Evolutionary conservation across 2,113 vertebrate species (phyloP).

Genomic region (Coreoperca whiteheadi): DNA sequence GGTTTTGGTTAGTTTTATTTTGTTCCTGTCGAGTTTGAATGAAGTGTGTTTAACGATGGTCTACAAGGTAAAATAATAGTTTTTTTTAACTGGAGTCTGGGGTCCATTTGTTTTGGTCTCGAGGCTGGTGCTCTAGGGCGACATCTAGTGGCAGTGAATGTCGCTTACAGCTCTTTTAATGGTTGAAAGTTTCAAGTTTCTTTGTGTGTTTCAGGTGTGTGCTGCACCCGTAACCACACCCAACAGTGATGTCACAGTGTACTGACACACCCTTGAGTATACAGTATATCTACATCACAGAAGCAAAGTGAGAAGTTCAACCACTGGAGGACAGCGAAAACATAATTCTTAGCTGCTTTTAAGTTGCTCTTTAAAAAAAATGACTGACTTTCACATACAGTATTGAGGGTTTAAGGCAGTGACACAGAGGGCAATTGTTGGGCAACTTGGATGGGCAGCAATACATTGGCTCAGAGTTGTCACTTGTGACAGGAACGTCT

Average conservation of each 20-base stretch:
- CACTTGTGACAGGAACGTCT: conserved; percentile 4
- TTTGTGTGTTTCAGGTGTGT: neutral
- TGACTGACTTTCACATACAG: neutral
- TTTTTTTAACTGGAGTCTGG: too few relatives aligned
- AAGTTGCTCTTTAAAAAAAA: neutral
- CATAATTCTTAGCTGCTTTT: neutral
- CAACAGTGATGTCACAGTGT: neutral
- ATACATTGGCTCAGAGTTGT: neutral
- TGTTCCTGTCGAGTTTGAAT: too few relatives aligned
- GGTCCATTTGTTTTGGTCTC: too few relatives aligned
- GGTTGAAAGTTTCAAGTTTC: neutral
- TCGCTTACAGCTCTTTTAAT: too few relatives aligned
- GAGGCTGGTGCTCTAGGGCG: too few relatives aligned
- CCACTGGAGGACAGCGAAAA: neutral
- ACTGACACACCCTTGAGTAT: neutral
- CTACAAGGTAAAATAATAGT: too few relatives aligned
- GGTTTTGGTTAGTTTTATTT: too few relatives aligned
- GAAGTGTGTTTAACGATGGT: too few relatives aligned
- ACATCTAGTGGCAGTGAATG: too few relatives aligned
- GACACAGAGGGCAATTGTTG: conserved; percentile 29
- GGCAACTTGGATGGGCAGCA: conserved; percentile 9
- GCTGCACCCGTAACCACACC: neutral
- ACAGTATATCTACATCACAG: neutral
- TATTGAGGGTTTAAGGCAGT: conserved; percentile 5
- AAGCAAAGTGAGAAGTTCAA: neutral